Evolutionary conservation across 2,888 invertebrate genomes (phyloP).

Genomic region (Odiellus spinosus): DNA sequence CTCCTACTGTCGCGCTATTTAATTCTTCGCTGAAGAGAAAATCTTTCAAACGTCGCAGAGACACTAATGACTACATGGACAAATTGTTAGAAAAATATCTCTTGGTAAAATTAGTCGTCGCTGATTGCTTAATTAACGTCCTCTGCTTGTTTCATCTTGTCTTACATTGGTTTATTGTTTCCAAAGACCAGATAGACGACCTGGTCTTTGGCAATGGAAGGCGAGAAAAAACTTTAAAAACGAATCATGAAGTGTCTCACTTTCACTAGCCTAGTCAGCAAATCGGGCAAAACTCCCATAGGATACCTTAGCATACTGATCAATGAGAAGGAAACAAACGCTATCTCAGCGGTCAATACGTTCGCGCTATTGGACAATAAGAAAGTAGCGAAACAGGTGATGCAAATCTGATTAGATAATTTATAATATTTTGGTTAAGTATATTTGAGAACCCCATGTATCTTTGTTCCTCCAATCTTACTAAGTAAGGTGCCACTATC

Average conservation of each 20-base stretch:
- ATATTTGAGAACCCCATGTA: too few species aligned
- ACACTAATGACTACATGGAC: constrained; percentile 59
- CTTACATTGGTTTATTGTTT: too few species aligned
- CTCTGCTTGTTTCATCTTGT: too few species aligned
- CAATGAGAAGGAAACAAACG: constrained; percentile 70
- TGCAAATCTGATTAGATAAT: constrained; percentile 49
- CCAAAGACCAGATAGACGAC: too few species aligned
- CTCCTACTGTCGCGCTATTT: not conserved
- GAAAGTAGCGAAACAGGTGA: constrained; percentile 69
- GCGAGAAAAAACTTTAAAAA: too few species aligned
- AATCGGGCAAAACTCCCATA: constrained; percentile 37
- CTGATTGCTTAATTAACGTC: too few species aligned
- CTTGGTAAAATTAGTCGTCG: too few species aligned
- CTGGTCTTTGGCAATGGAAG: too few species aligned
- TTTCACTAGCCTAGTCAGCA: constrained; percentile 18
- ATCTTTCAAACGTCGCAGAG: constrained; percentile 32
- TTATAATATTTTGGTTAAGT: too few species aligned
- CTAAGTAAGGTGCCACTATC: constrained; percentile 35
- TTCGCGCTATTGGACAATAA: constrained; percentile 44
- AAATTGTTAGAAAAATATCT: not conserved
- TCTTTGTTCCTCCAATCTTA: too few species aligned
- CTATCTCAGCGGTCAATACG: constrained; percentile 58
- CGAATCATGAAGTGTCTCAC: too few species aligned
- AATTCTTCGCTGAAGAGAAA: not conserved
- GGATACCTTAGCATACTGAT: constrained; percentile 78